A percentile compares a stretch with the other conserved stretches of the same genome.
Evolutionary conservation across 1,140 invertebrate genomes (phyloP).

Genomic region (Lepidostoma basale): DNA sequence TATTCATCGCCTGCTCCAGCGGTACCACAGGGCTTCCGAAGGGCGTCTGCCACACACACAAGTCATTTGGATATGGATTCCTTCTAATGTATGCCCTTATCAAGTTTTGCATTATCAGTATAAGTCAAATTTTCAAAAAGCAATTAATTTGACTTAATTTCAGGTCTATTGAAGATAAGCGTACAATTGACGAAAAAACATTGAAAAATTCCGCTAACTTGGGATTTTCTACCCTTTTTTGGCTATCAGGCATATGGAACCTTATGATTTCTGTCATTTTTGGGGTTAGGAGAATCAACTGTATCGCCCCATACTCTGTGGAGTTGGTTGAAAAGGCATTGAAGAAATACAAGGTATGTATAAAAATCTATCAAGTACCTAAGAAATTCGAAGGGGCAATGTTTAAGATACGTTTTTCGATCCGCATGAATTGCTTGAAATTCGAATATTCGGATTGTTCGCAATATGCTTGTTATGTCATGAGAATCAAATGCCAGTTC

Average conservation of each 20-base stretch:
- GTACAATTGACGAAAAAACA: neutral
- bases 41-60: constrained; percentile 34
- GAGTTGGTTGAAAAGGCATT: constrained; percentile 1
- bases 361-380: neutral
- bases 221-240: constrained; percentile 1
- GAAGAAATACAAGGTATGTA: constrained; percentile 7
- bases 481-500: too few species aligned
- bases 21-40: constrained; percentile 41
- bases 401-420: too few species aligned
- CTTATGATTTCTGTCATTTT: neutral
- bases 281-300: neutral
- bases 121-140: too few species aligned
- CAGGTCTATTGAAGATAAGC: neutral
- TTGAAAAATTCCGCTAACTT: neutral
- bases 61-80: neutral
- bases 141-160: too few species aligned
- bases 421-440: too few species aligned
- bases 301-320: neutral
- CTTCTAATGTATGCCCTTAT: constrained; percentile 16
- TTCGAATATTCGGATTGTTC: too few species aligned
- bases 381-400: too few species aligned
- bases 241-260: neutral
- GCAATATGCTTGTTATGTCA: too few species aligned
- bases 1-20: constrained; percentile 36
- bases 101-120: too few species aligned